These are phyloP conservation scores for Corythucha ciliata DNA, from an alignment of 2,888 invertebrate genomes.

Conservation along the genomic window DNA sequence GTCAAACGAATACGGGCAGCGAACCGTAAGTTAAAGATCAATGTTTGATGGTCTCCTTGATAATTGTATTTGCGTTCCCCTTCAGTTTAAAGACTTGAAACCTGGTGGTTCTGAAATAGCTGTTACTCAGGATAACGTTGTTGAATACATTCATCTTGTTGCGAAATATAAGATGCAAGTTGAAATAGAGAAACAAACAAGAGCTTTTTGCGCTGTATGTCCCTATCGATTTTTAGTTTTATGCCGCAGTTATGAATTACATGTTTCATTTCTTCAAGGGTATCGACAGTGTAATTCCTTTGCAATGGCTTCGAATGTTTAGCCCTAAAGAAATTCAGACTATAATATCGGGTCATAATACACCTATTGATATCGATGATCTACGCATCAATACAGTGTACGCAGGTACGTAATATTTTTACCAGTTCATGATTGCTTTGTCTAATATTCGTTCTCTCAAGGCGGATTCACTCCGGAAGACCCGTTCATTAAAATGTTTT, in stretches of 20 bases:
- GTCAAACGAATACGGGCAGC: conserved; percentile 81
- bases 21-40: conserved; percentile 49
- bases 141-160: conserved; percentile 93
- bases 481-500: conserved; percentile 77
- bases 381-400: conserved; percentile 80
- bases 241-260: too few species aligned
- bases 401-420: conserved; percentile 48
- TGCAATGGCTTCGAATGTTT: conserved; percentile 93
- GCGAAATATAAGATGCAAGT: conserved; percentile 92
- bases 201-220: conserved; percentile 58
- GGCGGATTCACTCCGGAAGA: conserved; percentile 77
- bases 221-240: conserved; percentile 1
- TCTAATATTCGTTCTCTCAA: conserved; percentile 38
- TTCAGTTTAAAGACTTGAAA: conserved; percentile 76
- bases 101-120: conserved; percentile 80
- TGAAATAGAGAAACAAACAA: conserved; percentile 77
- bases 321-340: conserved; percentile 88
- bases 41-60: conserved; percentile 10
- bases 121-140: conserved; percentile 83
- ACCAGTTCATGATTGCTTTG: neutral
- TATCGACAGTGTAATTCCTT: conserved; percentile 77
- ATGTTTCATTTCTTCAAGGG: conserved; percentile 44
- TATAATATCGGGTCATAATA: conserved; percentile 90
- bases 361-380: conserved; percentile 87
- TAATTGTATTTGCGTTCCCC: conserved; percentile 32